These are phyloP conservation scores for Pristiophorus japonicus DNA, from an alignment of 2,113 vertebrate species.

Conservation along the genomic window DNA sequence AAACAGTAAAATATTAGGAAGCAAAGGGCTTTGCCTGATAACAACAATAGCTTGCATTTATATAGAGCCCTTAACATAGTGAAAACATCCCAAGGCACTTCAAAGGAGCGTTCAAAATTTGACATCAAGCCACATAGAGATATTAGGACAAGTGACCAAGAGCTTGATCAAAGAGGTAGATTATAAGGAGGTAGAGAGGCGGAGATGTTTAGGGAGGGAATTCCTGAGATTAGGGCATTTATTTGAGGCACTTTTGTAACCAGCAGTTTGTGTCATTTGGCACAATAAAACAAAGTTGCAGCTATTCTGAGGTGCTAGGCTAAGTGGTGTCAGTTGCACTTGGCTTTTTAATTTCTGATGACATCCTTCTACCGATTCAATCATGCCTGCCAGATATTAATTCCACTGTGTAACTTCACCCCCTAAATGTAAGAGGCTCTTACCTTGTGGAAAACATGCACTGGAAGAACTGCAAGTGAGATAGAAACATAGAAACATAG, in stretches of 20 bases:
- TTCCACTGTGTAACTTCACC: neutral
- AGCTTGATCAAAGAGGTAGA: neutral
- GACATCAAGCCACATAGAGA: neutral
- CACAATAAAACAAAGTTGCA: neutral
- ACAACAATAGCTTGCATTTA: neutral
- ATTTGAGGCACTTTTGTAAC: neutral
- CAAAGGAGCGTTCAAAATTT: neutral
- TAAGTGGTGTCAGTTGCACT: neutral
- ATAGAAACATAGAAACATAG: no score
- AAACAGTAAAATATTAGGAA: neutral
- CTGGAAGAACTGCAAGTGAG: neutral
- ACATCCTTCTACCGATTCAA: neutral
- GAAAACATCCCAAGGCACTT: neutral
- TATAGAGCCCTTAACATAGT: neutral
- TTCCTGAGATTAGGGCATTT: neutral
- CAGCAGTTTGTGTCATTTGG: neutral
- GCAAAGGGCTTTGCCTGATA: neutral
- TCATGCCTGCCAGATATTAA: neutral
- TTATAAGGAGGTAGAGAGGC: neutral
- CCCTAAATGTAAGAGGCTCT: neutral
- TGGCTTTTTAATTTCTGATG: neutral
- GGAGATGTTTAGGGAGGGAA: neutral
- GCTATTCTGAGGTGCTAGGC: neutral
- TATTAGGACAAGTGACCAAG: neutral
- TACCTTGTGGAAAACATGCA: neutral